Evolutionary conservation across 2,113 vertebrate genomes (phyloP).

Genomic region (Hippotragus niger): DNA sequence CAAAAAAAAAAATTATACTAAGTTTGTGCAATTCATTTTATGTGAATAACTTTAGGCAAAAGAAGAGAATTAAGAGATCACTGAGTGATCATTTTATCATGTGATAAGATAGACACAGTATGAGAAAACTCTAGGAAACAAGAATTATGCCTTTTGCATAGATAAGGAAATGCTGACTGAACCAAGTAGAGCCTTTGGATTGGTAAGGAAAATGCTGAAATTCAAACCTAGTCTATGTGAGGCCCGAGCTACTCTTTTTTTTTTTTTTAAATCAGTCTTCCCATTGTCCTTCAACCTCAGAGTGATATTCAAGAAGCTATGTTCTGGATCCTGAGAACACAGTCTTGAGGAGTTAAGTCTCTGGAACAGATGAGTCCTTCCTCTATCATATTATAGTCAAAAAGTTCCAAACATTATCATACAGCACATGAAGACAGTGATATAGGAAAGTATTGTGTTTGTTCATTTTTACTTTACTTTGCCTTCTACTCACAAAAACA

Average conservation of each 20-base stretch:
- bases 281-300: background rate
- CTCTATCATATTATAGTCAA: background rate
- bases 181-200: background rate
- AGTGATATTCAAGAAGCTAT: background rate
- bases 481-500: slow-evolving; percentile 73
- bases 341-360: background rate
- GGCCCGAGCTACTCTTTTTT: background rate
- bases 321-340: background rate
- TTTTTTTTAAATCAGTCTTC: background rate
- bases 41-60: slow-evolving; percentile 28
- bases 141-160: background rate
- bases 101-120: background rate
- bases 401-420: background rate
- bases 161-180: background rate
- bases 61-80: background rate
- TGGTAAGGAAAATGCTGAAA: background rate
- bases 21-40: slow-evolving; percentile 10
- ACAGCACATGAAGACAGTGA: background rate
- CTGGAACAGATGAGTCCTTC: background rate
- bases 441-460: slow-evolving; percentile 57
- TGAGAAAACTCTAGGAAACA: background rate
- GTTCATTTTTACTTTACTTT: slow-evolving; percentile 65
- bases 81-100: background rate
- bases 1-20: background rate
- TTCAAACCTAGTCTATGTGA: background rate